Base-by-base conservation (phyloP, 2,888 invertebrate species). In the Drymonia ruficornis region DNA sequence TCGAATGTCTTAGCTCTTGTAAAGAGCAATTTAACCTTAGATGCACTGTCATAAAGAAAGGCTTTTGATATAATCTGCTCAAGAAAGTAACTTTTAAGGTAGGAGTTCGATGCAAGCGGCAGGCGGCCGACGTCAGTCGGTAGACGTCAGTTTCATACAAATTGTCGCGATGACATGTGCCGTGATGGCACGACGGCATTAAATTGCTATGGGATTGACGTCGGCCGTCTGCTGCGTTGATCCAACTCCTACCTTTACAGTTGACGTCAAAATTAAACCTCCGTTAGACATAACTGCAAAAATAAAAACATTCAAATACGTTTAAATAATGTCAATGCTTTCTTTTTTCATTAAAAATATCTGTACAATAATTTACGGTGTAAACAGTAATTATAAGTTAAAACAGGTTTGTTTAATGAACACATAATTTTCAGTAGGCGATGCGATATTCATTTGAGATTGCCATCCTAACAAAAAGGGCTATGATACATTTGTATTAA, bases 361-460 rank as follows among this genome's bases (percentile, higher is more conserved):
- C 58, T 65, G 50, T 75, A 76, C 78, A 75, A 65, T 76, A 74
- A 73, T 73, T 75, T 79, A 76, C 73, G 75, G 70, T 79, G 73
- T 82, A 74, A 82, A 83, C 79, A 81, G 80, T 72, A 74, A 56
- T 54, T 46, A 44, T 63, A 69, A 73, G 65, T 75, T 80, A 78
- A 81, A 82, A 84, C 78, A 78, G 75, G 74, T 80, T 79, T 75
- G 68, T 65, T 65, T 73, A 68, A 77, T 89, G 89, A 89, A 89
- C 89, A 89, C 89, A 88, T 87, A 80, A 80, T 83, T 87, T 78
- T 82, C 23, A 81, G 76, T 77, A 75, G 65, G 53, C 19, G 8
- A 43, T 11, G 12, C 63, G 65, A 63, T 42, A 44, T 56, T 65
- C 6, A 65, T 65, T 76, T 69, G 80, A 82, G 82, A 80, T 72